Evolutionary conservation across 2,113 vertebrate species (phyloP).

Genomic region (Dascyllus trimaculatus): DNA sequence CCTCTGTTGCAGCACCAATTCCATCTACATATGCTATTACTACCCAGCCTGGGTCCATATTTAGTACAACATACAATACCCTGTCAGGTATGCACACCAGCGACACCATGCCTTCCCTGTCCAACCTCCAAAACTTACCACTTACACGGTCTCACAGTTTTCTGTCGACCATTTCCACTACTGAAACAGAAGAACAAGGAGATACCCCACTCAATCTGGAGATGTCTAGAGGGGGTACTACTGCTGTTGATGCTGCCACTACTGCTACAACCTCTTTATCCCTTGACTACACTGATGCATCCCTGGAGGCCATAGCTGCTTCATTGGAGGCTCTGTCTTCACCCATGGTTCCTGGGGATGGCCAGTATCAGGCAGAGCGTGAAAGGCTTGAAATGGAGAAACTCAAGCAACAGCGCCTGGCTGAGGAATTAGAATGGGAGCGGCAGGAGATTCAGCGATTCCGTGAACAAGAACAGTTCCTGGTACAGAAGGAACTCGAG

Average conservation of each 20-base stretch:
- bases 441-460: slow-evolving; percentile 98
- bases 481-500: slow-evolving; percentile 97
- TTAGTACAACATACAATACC: slow-evolving; percentile 92
- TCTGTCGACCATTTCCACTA: slow-evolving; percentile 89
- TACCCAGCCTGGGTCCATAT: slow-evolving; percentile 97
- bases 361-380: slow-evolving; percentile 93
- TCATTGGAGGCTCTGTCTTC: slow-evolving; percentile 87
- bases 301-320: slow-evolving; percentile 90
- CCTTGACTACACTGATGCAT: slow-evolving; percentile 91
- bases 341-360: slow-evolving; percentile 90
- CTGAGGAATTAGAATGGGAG: slow-evolving; percentile 98
- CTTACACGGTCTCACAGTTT: slow-evolving; percentile 93
- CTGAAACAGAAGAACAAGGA: slow-evolving; percentile 85
- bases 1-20: slow-evolving; percentile 94
- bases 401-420: slow-evolving; percentile 96
- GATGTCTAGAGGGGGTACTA: slow-evolving; percentile 82
- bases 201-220: slow-evolving; percentile 84
- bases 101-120: slow-evolving; percentile 90
- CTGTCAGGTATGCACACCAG: slow-evolving; percentile 90
- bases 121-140: slow-evolving; percentile 90
- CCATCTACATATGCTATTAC: slow-evolving; percentile 98
- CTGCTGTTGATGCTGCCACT: slow-evolving; percentile 75
- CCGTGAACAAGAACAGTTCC: slow-evolving; percentile 95
- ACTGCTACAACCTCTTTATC: slow-evolving; percentile 85
- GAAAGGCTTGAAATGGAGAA: slow-evolving; percentile 97